These are phyloP conservation scores for Paraescarpia echinospica DNA, from an alignment of 1,140 invertebrate species.

Conservation along the genomic window DNA sequence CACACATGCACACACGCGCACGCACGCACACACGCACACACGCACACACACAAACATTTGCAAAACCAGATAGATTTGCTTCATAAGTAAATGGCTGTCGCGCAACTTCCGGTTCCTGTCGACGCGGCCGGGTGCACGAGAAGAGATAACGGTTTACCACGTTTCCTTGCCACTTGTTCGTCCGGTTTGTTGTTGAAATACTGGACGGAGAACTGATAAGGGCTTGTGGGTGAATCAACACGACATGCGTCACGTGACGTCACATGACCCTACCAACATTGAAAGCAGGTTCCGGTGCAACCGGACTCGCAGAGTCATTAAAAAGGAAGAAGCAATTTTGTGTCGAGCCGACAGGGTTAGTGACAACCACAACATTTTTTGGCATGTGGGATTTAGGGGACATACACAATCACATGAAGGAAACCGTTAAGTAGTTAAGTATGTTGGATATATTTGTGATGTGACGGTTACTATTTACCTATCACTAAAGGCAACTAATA, in stretches of 20 bases:
- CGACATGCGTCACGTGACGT: background rate
- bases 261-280: background rate
- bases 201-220: constrained; percentile 26
- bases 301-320: background rate
- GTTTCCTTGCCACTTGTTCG: constrained; percentile 23
- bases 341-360: background rate
- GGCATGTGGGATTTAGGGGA: background rate
- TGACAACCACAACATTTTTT: too few relatives aligned
- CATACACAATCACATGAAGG: background rate
- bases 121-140: background rate
- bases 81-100: background rate
- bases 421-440: background rate
- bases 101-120: background rate
- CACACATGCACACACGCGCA: background rate
- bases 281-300: background rate
- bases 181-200: constrained; percentile 17
- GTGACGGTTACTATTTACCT: background rate
- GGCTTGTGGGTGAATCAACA: constrained; percentile 16
- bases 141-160: constrained; percentile 2
- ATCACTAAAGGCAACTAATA: background rate
- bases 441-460: too few relatives aligned
- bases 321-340: background rate
- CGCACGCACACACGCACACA: background rate
- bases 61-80: background rate
- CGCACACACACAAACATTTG: background rate